Conservation (phyloP, 2,797 vertebrate species). For the Rhinichthys osculus region DNA sequence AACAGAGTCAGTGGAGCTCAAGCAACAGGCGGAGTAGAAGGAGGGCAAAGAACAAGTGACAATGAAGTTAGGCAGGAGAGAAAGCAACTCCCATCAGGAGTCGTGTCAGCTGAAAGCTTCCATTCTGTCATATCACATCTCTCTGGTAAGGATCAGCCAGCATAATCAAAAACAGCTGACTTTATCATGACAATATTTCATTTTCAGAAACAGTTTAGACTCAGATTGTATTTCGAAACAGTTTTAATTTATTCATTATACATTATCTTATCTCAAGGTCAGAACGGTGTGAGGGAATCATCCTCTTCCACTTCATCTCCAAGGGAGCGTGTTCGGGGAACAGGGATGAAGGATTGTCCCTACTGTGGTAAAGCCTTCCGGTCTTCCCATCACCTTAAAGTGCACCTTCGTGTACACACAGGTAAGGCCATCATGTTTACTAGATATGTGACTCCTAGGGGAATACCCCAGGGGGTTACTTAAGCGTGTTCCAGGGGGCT, state of each 20-base stretch:
- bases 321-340: slow-evolving; percentile 84
- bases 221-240: background rate
- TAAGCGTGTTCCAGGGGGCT: background rate
- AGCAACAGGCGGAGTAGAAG: slow-evolving; percentile 73
- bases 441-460: background rate
- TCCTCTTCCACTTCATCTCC: slow-evolving; percentile 72
- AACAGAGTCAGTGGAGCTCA: slow-evolving; percentile 31
- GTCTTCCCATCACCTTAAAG: slow-evolving; percentile 94
- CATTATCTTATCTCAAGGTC: slow-evolving; percentile 71
- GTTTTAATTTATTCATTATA: slow-evolving; percentile 19
- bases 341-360: slow-evolving; percentile 91
- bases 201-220: background rate
- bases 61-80: slow-evolving; percentile 63
- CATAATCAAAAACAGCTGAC: slow-evolving; percentile 25
- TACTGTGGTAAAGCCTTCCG: slow-evolving; percentile 95
- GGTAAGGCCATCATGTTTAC: slow-evolving; percentile 75
- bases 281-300: slow-evolving; percentile 74
- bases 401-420: slow-evolving; percentile 94
- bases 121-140: slow-evolving; percentile 75
- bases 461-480: background rate
- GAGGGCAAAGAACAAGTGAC: slow-evolving; percentile 61
- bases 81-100: slow-evolving; percentile 51
- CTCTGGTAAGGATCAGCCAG: slow-evolving; percentile 72
- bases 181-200: background rate
- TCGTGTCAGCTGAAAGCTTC: slow-evolving; percentile 65